Conservation (phyloP, 2,797 vertebrate genomes). For the Calcarius lapponicus region DNA sequence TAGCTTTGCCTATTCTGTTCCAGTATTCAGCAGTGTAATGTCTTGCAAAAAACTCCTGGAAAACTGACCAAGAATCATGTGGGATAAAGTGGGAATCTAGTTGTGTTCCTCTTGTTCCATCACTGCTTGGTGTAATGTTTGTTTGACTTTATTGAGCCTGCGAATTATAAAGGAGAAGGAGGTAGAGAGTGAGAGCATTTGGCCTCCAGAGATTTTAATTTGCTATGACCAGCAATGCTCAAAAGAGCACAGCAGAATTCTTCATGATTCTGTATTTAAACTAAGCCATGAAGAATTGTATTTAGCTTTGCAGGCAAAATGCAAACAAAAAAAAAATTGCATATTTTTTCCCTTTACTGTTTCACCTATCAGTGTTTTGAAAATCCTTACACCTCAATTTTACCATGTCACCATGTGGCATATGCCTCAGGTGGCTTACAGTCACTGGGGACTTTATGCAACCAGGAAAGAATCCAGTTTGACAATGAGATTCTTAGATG, state of each 20-base stretch:
- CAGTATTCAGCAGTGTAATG: neutral
- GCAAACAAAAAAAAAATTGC: neutral
- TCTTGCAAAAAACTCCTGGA: neutral
- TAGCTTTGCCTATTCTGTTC: neutral
- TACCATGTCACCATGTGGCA: neutral
- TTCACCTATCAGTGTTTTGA: neutral
- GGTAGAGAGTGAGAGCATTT: neutral
- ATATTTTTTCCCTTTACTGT: neutral
- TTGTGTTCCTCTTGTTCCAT: neutral
- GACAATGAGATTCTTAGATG: neutral
- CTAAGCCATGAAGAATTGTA: neutral
- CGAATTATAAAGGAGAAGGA: neutral
- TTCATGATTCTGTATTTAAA: neutral
- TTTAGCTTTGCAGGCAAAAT: slow-evolving; percentile 4
- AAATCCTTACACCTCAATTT: neutral
- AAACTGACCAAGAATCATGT: neutral
- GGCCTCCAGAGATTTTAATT: neutral
- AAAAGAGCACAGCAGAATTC: neutral
- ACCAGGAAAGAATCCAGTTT: neutral
- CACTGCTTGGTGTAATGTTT: neutral
- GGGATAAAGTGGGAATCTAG: neutral
- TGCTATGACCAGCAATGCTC: neutral
- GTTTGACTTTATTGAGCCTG: neutral
- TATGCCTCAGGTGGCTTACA: neutral
- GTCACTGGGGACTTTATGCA: neutral